Evolutionary conservation across 2,888 invertebrate species (phyloP).

Genomic region (Diabrotica balteata): DNA sequence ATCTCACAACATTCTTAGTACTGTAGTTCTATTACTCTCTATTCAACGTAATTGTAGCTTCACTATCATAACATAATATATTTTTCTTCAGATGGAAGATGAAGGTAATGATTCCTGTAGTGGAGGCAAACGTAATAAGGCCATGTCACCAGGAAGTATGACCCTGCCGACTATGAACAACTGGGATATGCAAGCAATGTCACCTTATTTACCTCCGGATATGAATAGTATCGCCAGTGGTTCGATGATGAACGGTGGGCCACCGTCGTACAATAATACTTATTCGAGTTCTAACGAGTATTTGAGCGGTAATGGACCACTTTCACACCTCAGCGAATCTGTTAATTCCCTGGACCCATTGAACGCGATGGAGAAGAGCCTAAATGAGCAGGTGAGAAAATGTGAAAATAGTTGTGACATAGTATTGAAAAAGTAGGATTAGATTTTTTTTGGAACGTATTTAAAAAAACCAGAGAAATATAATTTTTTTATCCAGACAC

Average conservation of each 20-base stretch:
- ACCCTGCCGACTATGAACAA: slow-evolving; percentile 91
- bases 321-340: slow-evolving; percentile 84
- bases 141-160: slow-evolving; percentile 94
- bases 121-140: slow-evolving; percentile 67
- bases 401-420: slow-evolving; percentile 9
- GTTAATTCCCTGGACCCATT: slow-evolving; percentile 90
- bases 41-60: no score
- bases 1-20: not conserved
- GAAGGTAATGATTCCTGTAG: slow-evolving; percentile 72
- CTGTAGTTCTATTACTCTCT: no score
- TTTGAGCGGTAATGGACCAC: slow-evolving; percentile 73
- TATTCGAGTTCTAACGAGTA: slow-evolving; percentile 69
- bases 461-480: no score
- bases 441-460: not conserved
- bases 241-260: slow-evolving; percentile 77
- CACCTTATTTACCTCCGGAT: slow-evolving; percentile 89
- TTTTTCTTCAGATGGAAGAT: slow-evolving; percentile 69
- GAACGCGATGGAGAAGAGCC: slow-evolving; percentile 91
- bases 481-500: no score
- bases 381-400: slow-evolving; percentile 81
- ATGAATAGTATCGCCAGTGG: slow-evolving; percentile 93
- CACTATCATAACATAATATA: not conserved
- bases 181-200: slow-evolving; percentile 93
- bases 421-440: not conserved
- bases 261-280: slow-evolving; percentile 33